phyloP scores from a whole-genome alignment of 30 jellyfish, hydroid and myxozoan genomes.

The Haliclystus octoradiatus region DNA sequence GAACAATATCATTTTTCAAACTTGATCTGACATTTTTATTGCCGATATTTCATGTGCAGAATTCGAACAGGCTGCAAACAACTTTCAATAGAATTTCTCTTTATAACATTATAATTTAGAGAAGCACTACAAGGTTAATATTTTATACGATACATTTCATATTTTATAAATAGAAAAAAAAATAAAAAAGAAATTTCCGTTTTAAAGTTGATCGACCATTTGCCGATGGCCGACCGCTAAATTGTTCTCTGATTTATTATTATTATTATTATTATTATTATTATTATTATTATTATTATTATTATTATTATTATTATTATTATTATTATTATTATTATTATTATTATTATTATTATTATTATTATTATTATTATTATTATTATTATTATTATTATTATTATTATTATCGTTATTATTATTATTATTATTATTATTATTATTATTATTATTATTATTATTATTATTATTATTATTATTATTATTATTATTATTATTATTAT shows the following conservation, averaged over 20 bases:
- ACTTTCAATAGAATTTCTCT: too few relatives aligned
- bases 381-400: not conserved
- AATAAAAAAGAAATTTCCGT: too few relatives aligned
- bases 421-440: not conserved
- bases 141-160: too few relatives aligned
- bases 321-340: not conserved
- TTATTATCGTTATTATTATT: slow-evolving; percentile 1
- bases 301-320: not conserved
- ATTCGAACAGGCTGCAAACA: too few relatives aligned
- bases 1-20: too few relatives aligned
- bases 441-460: not conserved
- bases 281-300: not conserved
- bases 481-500: not conserved
- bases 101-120: too few relatives aligned
- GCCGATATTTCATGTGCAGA: too few relatives aligned
- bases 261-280: not conserved
- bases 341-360: not conserved
- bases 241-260: not conserved
- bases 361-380: not conserved
- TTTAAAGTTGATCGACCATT: too few relatives aligned
- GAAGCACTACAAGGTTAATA: too few relatives aligned
- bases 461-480: not conserved
- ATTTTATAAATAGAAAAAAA: too few relatives aligned
- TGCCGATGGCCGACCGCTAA: too few relatives aligned
- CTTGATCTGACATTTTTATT: too few relatives aligned